Base-by-base conservation (phyloP, 2,888 invertebrate species). In the Gymnocheta viridis region DNA sequence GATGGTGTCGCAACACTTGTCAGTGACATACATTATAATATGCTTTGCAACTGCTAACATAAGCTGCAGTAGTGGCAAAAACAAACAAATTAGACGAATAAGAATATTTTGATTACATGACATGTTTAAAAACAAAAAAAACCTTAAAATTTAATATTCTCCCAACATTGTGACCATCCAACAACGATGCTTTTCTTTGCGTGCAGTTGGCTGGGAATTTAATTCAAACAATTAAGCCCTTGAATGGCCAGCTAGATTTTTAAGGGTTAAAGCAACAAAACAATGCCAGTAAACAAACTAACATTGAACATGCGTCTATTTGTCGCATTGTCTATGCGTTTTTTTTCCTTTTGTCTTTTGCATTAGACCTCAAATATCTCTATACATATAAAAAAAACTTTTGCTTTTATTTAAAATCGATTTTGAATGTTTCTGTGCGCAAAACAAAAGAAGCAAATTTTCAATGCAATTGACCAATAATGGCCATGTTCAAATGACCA, bases 401-500 rank as follows among this genome's bases (percentile, higher is more conserved):
- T 69, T 82, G 69, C 70, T 82, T 82, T 76, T 56, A 35, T 72
- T 62, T 64, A 12, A 70, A 82, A 82, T 77, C 77, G 51, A 56
- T 82, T 72, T 54, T 32, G 10, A 62, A 54, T 58, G 38, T 62
- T 49, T 51, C 12, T 14, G 4, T 41, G 19, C 12, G 54, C 29
- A 77, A 74, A 67, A 70, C 62, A 77, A 82, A 78, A 74, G 58
- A 47, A 56, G 22, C 44, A 64, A 72, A 77, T 76, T 78, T 72
- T 69, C 79, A 82, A 70, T 81, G 69, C 80, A 83, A 76, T 83
- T 81, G 76, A 60, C 86, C 85, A 86, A 85, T 87, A 87, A 86
- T 88, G 86, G 85, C 85, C 87, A 87, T 84, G 81, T 87, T 87
- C 86, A 86, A 87, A 86, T 85, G 87, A 86, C 88, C 89, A 90